Base-by-base conservation (phyloP, 2,888 invertebrate species). In the Lepetodrilus schrolli region DNA sequence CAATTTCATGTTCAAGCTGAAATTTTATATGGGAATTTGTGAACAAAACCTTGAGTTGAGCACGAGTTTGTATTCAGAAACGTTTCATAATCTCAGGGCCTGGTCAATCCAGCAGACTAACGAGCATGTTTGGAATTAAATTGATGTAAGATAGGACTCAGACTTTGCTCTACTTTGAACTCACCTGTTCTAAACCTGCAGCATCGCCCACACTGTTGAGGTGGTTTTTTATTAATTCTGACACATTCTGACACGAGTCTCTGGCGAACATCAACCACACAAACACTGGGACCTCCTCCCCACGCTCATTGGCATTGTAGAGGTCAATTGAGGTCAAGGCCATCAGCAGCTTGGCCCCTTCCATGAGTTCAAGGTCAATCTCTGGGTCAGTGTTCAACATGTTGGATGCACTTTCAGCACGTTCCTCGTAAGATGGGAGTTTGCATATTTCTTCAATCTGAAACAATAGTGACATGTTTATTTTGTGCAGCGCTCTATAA, bases 331-430 rank as follows among this genome's bases (percentile, higher is more conserved):
- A 89, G 66, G 86, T 81, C 23, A 89, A 82, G 76, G 91, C 84
- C 91, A 92, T 91, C 78, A 91, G 87, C 50, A 90, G 80, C 79
- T 91, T 91, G 48, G 90, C 82, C 17, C 89, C 91, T 82, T 91
- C 91, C 87, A 90, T 87, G 43, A 90, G 83, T 72, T 86, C 83
- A 38, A 88, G 78, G 80, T 91, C 90, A 76, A 86, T 74, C 0
- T 80, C 81, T 3, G 83, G 81, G 76, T 86, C 84, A 66, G 81
- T 78, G 80, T 91, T 91, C 66, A 90, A 76, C 30, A 86, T 69
- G n/a, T 78, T 70, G 23, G 78, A 75, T 5, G 82, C 78, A 72
- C 77, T 75, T 47, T 82, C 49, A 72, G 78, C 85, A 74, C 86
- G 78, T 71, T 83, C 81, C 38, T 84, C 77, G 34, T 80, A 72